Conservation (phyloP, 2,888 invertebrate genomes). For the Zaprionus obscuricornis region DNA sequence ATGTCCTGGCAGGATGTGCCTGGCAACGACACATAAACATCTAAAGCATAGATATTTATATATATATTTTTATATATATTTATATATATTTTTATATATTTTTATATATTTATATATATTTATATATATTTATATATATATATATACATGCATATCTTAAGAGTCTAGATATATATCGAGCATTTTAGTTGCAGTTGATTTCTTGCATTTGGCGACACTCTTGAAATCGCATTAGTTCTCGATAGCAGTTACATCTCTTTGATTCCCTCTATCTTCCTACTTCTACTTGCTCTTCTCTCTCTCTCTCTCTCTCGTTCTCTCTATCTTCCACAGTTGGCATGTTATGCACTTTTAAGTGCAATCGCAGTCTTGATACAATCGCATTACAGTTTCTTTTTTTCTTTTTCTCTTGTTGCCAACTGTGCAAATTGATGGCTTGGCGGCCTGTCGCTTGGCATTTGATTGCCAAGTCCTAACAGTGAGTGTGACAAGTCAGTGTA, state of each 20-base stretch:
- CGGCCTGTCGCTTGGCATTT: slow-evolving; percentile 56
- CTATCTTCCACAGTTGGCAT: slow-evolving; percentile 14
- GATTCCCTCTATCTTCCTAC: too few species aligned
- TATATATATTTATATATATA: neutral
- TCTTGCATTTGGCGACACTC: slow-evolving; percentile 63
- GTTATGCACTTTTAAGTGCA: slow-evolving; percentile 49
- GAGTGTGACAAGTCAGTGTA: slow-evolving; percentile 19
- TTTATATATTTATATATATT: slow-evolving; percentile 16
- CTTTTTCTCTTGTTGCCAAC: slow-evolving; percentile 41
- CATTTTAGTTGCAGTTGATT: slow-evolving; percentile 72
- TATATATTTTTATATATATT: slow-evolving; percentile 1
- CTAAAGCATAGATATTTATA: too few species aligned
- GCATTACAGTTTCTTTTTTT: neutral
- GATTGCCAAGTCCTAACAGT: slow-evolving; percentile 43
- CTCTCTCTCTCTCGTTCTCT: neutral
- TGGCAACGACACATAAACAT: slow-evolving; percentile 51
- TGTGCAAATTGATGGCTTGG: slow-evolving; percentile 67
- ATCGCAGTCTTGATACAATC: slow-evolving; percentile 18
- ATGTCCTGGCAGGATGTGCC: slow-evolving; percentile 54
- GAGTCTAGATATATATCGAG: too few species aligned
- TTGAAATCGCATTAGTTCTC: slow-evolving; percentile 72
- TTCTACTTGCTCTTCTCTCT: neutral
- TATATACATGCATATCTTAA: slow-evolving; percentile 17
- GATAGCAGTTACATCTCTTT: neutral
- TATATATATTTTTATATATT: neutral